These are phyloP conservation scores for Anthopleura xanthogrammica DNA, from an alignment of 92 coral and sea anemone genomes.

Conservation along the genomic window DNA sequence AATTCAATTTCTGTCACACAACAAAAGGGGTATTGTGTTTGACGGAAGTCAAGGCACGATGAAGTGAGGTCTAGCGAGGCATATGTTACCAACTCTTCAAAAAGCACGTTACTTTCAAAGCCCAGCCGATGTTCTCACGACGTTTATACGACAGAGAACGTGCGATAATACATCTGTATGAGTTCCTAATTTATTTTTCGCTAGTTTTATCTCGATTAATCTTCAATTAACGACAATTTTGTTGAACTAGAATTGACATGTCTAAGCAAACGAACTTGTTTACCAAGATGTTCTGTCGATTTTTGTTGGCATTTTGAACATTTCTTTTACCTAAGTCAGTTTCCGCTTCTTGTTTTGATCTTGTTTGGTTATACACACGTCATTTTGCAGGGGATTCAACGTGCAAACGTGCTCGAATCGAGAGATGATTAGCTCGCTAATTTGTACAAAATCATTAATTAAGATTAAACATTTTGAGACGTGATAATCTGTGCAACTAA, in stretches of 20 bases:
- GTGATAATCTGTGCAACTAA: background rate
- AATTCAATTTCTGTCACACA: slow-evolving; percentile 3
- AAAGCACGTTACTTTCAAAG: background rate
- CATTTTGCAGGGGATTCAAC: background rate
- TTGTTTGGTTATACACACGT: background rate
- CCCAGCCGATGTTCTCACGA: background rate
- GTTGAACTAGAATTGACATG: slow-evolving; percentile 11
- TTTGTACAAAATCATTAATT: slow-evolving; percentile 14
- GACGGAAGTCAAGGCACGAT: slow-evolving; percentile 11
- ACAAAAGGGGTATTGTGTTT: background rate
- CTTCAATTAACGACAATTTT: background rate
- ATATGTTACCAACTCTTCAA: background rate
- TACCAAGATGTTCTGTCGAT: slow-evolving; percentile 6
- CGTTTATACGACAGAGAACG: background rate
- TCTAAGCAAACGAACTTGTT: slow-evolving; percentile 9
- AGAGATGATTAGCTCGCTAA: background rate
- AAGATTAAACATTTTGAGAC: background rate
- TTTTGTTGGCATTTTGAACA: slow-evolving; percentile 23
- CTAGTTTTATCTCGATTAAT: background rate
- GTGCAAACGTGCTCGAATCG: background rate
- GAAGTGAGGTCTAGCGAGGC: background rate
- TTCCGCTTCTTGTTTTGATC: slow-evolving; percentile 11
- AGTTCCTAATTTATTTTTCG: background rate
- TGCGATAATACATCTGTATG: background rate
- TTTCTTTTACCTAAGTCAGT: slow-evolving; percentile 22